Conservation (phyloP, 2,888 invertebrate genomes). For the Polydrusus pterygomalis region DNA sequence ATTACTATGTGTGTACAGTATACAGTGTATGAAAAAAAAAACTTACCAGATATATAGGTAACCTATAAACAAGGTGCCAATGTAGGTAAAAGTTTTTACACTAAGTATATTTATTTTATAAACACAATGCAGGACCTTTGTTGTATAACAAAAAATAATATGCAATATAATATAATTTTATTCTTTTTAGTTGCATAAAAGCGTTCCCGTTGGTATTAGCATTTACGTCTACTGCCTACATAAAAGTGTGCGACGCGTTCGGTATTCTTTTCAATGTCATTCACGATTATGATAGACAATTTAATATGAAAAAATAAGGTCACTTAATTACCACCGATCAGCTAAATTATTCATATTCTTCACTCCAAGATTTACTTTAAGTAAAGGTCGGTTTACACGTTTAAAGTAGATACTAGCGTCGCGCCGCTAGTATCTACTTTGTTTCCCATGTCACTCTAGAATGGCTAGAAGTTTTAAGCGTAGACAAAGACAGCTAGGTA, state of each 20-base stretch:
- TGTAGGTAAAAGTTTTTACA: no score
- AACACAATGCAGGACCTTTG: constrained; percentile 14
- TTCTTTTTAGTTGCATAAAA: constrained; percentile 6
- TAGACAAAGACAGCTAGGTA: no score
- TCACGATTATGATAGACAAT: background rate
- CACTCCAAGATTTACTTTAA: no score
- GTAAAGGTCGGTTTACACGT: no score
- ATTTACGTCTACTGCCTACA: constrained; percentile 3
- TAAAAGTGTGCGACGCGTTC: background rate
- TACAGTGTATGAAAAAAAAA: no score
- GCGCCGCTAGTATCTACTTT: no score
- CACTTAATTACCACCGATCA: constrained; percentile 9
- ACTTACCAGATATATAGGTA: no score
- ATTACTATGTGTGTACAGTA: no score
- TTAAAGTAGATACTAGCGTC: no score
- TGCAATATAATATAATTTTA: background rate
- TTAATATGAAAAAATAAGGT: constrained; percentile 5
- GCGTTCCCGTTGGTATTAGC: background rate
- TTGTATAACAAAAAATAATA: background rate
- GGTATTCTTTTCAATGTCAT: constrained; percentile 18
- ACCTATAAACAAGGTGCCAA: no score
- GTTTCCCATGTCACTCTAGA: no score
- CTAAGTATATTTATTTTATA: background rate
- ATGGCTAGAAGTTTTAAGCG: no score
- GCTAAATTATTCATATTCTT: background rate